Conservation (phyloP, 2,797 vertebrate genomes). For the Aphelocoma californica region DNA sequence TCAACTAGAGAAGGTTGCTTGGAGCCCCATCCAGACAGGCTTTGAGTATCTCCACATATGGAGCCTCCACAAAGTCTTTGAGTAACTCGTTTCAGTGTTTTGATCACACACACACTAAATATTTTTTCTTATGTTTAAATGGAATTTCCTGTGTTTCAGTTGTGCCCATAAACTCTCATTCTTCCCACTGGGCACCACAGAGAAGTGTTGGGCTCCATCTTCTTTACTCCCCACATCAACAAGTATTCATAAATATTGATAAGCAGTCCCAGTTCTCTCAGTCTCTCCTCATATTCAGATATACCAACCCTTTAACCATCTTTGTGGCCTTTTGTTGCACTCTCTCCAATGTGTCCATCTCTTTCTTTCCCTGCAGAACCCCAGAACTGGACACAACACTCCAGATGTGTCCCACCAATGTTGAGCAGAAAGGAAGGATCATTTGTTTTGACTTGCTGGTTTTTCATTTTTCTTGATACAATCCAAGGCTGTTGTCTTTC, state of each 20-base stretch:
- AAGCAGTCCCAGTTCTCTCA: not conserved
- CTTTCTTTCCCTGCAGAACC: not conserved
- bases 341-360: not conserved
- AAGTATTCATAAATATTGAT: not conserved
- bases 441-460: not conserved
- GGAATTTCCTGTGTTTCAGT: not conserved
- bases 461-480: not conserved
- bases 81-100: not conserved
- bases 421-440: not conserved
- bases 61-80: not conserved
- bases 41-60: not conserved
- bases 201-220: not conserved
- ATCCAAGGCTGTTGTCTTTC: not conserved
- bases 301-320: not conserved
- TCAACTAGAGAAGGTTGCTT: not conserved
- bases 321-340: not conserved
- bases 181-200: not conserved
- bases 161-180: not conserved
- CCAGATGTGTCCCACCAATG: not conserved
- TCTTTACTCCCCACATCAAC: not conserved
- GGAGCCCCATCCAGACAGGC: not conserved
- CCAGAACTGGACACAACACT: not conserved
- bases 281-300: not conserved
- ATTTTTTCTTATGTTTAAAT: not conserved
- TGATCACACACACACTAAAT: not conserved